A percentile compares a stretch with the other conserved stretches of the same genome.
phyloP scores from a whole-genome alignment of 2,113 vertebrate species.

The Amia ocellicauda region DNA sequence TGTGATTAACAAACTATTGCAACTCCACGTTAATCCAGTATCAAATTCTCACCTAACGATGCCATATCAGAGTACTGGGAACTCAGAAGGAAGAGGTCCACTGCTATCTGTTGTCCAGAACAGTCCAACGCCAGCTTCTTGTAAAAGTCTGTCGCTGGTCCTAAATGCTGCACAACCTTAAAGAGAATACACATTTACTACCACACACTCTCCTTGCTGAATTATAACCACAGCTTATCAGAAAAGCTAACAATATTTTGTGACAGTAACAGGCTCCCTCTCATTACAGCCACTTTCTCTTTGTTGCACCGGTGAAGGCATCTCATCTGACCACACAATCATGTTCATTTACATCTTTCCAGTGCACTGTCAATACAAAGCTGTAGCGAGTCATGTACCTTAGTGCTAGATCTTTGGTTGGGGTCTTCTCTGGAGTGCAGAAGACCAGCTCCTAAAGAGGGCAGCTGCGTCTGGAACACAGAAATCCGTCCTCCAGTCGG shows the following conservation, averaged over 20 bases:
- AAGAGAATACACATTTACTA: constrained; percentile 31
- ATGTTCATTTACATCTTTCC: neutral
- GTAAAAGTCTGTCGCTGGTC: constrained; percentile 96
- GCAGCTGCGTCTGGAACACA: constrained; percentile 92
- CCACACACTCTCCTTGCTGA: neutral
- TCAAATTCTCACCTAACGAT: constrained; percentile 75
- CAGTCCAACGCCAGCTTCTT: constrained; percentile 97
- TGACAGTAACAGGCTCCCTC: too few species aligned
- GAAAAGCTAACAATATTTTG: too few species aligned
- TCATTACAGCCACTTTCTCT: too few species aligned
- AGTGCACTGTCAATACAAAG: too few species aligned
- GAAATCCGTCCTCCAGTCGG: constrained; percentile 89
- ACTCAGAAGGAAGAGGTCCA: constrained; percentile 95
- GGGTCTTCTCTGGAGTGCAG: constrained; percentile 93
- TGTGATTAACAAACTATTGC: too few species aligned
- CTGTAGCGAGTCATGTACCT: constrained; percentile 61
- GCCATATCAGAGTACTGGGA: constrained; percentile 93
- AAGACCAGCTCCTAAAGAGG: constrained; percentile 80
- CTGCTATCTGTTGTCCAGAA: constrained; percentile 92
- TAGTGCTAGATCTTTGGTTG: constrained; percentile 88
- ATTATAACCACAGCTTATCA: too few species aligned
- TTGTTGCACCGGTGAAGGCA: too few species aligned
- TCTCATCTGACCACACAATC: too few species aligned
- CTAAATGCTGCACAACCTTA: constrained; percentile 90
- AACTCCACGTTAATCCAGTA: too few species aligned